phyloP scores from a whole-genome alignment of 2,113 vertebrate genomes.

The Myocastor coypus region DNA sequence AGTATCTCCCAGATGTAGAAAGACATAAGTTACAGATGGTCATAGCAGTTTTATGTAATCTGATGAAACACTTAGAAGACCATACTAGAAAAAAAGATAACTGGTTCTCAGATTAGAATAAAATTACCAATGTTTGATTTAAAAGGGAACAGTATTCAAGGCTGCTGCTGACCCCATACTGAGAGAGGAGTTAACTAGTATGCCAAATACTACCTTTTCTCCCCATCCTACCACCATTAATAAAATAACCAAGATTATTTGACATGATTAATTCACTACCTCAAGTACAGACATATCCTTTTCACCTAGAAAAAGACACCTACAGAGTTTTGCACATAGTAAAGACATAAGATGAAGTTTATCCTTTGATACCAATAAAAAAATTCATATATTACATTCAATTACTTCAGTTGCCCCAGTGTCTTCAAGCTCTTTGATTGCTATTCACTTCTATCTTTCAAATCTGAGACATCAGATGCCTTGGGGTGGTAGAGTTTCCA shows the following conservation, averaged over 20 bases:
- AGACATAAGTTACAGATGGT: neutral
- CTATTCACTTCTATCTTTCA: neutral
- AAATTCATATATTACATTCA: neutral
- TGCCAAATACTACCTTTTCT: neutral
- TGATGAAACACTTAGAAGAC: neutral
- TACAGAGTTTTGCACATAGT: neutral
- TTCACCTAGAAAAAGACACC: conserved; percentile 33
- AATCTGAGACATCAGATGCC: neutral
- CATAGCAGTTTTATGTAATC: neutral
- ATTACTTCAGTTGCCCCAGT: neutral
- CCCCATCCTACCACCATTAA: neutral
- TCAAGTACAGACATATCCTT: neutral
- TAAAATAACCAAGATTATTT: neutral
- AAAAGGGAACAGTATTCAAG: neutral
- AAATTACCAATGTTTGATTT: conserved; percentile 10
- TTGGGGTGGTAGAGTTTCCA: neutral
- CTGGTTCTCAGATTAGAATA: neutral
- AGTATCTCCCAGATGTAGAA: neutral
- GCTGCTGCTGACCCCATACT: neutral
- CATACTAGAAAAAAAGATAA: neutral
- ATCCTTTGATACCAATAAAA: neutral
- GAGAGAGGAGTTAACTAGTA: neutral
- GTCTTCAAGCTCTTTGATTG: neutral
- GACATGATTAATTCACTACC: neutral
- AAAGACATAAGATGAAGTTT: conserved; percentile 43